These are phyloP conservation scores for Platorchestia sp. DNA, from an alignment of 1,140 invertebrate species.

Conservation along the genomic window DNA sequence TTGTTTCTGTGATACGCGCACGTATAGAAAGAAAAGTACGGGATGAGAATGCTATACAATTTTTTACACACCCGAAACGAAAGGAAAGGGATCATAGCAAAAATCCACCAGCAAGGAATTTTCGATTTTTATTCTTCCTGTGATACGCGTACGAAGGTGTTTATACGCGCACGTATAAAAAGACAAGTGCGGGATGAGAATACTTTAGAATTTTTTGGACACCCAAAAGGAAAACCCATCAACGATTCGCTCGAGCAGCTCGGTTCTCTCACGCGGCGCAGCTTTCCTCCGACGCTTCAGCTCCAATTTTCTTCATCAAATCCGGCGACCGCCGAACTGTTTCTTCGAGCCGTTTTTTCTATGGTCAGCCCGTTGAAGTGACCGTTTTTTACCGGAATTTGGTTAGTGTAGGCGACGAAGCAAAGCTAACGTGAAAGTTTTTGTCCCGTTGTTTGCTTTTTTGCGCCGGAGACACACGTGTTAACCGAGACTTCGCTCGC, in stretches of 20 bases:
- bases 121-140: too few species aligned
- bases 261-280: neutral
- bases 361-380: neutral
- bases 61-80: neutral
- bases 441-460: neutral
- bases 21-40: neutral
- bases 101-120: too few species aligned
- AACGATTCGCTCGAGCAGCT: neutral
- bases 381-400: neutral
- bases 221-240: neutral
- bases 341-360: neutral
- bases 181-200: too few species aligned
- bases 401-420: neutral
- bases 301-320: neutral
- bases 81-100: too few species aligned
- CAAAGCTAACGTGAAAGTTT: conserved; percentile 1
- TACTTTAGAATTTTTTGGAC: neutral
- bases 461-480: neutral
- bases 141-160: neutral
- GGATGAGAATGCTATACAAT: neutral
- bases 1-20: too few species aligned
- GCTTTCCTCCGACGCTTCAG: neutral
- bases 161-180: neutral
- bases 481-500: neutral
- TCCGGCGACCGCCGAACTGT: neutral